A percentile compares a stretch with the other conserved stretches of the same genome.
These are phyloP conservation scores for Peribatodes rhomboidaria DNA, from an alignment of 2,888 invertebrate species.

Conservation along the genomic window DNA sequence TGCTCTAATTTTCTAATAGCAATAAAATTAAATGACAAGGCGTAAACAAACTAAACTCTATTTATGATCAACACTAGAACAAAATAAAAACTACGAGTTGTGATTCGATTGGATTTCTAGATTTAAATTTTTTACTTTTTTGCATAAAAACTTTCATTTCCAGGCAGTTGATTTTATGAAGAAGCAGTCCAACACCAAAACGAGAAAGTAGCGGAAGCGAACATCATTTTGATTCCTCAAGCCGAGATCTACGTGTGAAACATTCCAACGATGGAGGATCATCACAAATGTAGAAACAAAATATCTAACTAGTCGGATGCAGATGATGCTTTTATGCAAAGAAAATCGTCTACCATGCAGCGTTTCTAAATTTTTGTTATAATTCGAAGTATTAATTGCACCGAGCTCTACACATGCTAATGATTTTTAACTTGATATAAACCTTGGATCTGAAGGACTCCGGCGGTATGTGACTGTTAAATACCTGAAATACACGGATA, in stretches of 20 bases:
- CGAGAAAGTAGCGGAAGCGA: constrained; percentile 63
- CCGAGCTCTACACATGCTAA: constrained; percentile 83
- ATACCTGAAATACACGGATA: constrained; percentile 92
- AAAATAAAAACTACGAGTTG: constrained; percentile 32
- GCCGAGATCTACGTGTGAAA: constrained; percentile 19
- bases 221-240: constrained; percentile 48
- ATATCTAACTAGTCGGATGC: constrained; percentile 23
- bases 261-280: constrained; percentile 12
- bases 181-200: constrained; percentile 71
- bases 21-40: constrained; percentile 38
- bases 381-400: constrained; percentile 58
- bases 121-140: not conserved
- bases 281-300: constrained; percentile 20
- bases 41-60: constrained; percentile 11
- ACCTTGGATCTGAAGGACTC: constrained; percentile 97
- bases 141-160: not conserved
- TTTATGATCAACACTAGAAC: constrained; percentile 23
- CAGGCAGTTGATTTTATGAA: constrained; percentile 41
- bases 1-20: constrained; percentile 51
- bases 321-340: constrained; percentile 38
- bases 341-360: constrained; percentile 70
- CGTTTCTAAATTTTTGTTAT: constrained; percentile 58
- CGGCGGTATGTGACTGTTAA: constrained; percentile 98
- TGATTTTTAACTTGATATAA: constrained; percentile 88
- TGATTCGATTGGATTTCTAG: constrained; percentile 5